These are phyloP conservation scores for Zosterops pallidus DNA, from an alignment of 2,113 vertebrate genomes.

Conservation along the genomic window DNA sequence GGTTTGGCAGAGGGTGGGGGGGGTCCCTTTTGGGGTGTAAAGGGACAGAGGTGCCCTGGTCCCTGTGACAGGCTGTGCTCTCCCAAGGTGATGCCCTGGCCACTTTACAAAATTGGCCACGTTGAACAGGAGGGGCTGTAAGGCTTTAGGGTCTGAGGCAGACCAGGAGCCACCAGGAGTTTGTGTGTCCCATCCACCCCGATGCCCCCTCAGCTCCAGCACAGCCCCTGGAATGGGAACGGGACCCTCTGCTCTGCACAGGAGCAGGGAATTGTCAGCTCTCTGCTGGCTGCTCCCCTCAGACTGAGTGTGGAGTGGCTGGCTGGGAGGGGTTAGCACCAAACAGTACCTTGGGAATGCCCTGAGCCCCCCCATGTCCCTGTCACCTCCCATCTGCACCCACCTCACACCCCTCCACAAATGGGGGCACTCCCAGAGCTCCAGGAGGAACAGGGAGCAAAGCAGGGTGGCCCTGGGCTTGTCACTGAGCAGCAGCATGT, in stretches of 20 bases:
- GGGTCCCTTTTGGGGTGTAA: neutral
- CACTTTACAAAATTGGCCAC: neutral
- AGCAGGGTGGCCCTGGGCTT: neutral
- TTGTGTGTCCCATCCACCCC: neutral
- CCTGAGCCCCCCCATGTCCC: fast-evolving
- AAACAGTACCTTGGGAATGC: conserved; percentile 21
- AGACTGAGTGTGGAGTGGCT: neutral
- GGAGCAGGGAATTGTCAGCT: neutral
- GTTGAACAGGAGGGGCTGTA: neutral
- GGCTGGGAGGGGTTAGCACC: neutral
- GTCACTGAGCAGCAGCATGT: fast-evolving
- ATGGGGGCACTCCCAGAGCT: fast-evolving
- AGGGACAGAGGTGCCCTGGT: neutral
- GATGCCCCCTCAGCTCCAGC: neutral
- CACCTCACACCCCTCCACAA: fast-evolving
- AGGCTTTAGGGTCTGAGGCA: neutral
- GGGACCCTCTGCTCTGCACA: neutral
- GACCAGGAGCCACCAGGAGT: fast-evolving
- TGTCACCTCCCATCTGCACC: neutral
- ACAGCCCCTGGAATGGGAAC: fast-evolving
- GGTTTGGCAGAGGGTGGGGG: neutral
- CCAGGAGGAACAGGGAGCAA: neutral
- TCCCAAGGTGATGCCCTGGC: neutral
- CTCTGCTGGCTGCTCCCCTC: neutral
- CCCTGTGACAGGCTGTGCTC: neutral